Percentiles rank a stretch among this genome's conserved stretches.
These are phyloP conservation scores for Phasia obesa DNA, from an alignment of 2,888 invertebrate genomes.

Conservation along the genomic window DNA sequence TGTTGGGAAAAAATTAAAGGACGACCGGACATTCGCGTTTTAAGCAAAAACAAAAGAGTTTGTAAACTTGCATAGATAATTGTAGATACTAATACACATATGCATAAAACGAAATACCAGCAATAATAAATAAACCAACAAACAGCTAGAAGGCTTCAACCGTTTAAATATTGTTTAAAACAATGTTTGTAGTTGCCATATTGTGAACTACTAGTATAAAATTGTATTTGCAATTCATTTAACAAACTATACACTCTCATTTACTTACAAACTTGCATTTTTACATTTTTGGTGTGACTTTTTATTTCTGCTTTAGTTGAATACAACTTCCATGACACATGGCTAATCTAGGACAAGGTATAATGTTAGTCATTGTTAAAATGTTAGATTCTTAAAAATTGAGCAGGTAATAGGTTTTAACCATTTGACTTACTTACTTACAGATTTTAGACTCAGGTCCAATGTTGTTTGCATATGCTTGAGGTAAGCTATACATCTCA, in stretches of 20 bases:
- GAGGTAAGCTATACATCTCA: background rate
- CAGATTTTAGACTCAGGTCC: too few species aligned
- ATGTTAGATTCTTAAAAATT: constrained; percentile 11
- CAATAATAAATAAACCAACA: constrained; percentile 45
- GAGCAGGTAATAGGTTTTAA: background rate
- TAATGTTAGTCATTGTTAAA: constrained; percentile 68
- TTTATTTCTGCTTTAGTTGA: constrained; percentile 16
- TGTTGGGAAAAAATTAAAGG: constrained; percentile 49
- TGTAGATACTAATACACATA: background rate
- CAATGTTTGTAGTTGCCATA: constrained; percentile 29
- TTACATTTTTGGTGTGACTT: constrained; percentile 13
- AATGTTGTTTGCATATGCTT: too few species aligned
- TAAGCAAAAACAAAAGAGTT: constrained; percentile 44
- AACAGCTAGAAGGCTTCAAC: constrained; percentile 40
- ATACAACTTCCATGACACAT: constrained; percentile 39
- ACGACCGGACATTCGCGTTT: constrained; percentile 67
- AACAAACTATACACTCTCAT: background rate
- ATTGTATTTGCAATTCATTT: constrained; percentile 11
- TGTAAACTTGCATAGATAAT: background rate
- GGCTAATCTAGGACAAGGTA: constrained; percentile 72
- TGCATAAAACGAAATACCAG: background rate
- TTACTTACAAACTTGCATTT: background rate
- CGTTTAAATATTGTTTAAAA: constrained; percentile 28
- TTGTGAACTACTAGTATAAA: background rate
- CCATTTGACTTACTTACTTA: too few species aligned